phyloP scores from a whole-genome alignment of 2,797 vertebrate species.

The Meda fulgida region DNA sequence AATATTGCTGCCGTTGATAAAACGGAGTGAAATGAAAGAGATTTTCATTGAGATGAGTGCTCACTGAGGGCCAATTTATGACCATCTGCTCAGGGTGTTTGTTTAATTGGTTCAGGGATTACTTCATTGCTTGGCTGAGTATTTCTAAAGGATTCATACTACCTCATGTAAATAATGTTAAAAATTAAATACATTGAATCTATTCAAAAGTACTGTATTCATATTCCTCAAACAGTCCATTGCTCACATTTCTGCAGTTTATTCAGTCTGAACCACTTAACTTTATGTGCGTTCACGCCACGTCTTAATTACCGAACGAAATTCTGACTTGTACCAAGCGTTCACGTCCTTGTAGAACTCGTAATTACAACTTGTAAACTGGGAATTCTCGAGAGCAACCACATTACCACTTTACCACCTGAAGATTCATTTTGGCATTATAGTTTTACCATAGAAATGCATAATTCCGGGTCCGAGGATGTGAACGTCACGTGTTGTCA shows the following conservation, averaged over 20 bases:
- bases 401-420: background rate
- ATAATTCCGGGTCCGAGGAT: background rate
- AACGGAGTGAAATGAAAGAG: constrained; percentile 3
- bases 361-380: background rate
- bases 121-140: constrained; percentile 6
- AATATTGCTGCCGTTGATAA: background rate
- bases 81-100: constrained; percentile 51
- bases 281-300: background rate
- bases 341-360: background rate
- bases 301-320: background rate
- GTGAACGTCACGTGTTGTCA: background rate
- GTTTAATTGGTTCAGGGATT: constrained; percentile 45
- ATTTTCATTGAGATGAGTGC: constrained; percentile 14
- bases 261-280: background rate
- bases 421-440: background rate
- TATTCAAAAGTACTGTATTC: background rate
- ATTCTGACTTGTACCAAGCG: background rate
- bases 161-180: background rate
- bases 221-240: background rate
- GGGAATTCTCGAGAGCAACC: background rate
- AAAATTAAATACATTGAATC: background rate
- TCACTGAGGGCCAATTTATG: background rate
- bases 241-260: background rate
- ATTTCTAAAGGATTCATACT: background rate
- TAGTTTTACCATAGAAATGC: background rate